Base-by-base conservation (phyloP, 2,888 invertebrate genomes). In the Dryobotodes eremita region DNA sequence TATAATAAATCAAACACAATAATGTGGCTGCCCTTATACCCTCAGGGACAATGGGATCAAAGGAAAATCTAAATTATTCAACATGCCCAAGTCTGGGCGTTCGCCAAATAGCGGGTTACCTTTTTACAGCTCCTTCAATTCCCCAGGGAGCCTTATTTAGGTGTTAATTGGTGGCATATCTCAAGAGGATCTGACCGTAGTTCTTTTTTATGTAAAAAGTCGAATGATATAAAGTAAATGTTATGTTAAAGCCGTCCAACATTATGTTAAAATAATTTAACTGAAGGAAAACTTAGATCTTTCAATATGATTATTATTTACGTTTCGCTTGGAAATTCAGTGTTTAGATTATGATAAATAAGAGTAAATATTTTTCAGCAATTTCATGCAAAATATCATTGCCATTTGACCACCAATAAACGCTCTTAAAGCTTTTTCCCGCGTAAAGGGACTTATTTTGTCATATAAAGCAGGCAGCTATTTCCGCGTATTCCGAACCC, bases 1-100 rank as follows among this genome's bases (percentile, higher is more conserved):
- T 86, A 80, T 88, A 42, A 89, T 88, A 89, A 89, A 89, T 89
- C 89, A 90, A 90, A 90, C 84, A 88, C 88, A 89, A 87, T 89
- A 90, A 90, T 87, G 85, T 85, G 88, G 88, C 86, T 86, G 83
- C 85, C 87, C 85, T 89, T 80, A 86, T 84, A 81, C 87, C 90
- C 90, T 84, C 77, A 83, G 91, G 90, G 87, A 89, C 87, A 87
- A 86, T 84, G 89, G 90, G 92, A 90, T 92, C 92, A 92, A 92
- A 92, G 89, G 89, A 88, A 87, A 88, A 88, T 86, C 89, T 89
- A 90, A 92, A 92, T 92, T 91, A 91, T 91, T 91, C 88, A 90
- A 89, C 90, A 87, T 87, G 86, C 87, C 85, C 90, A 90, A 90
- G 86, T 85, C 89, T 87, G 87, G 89, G 89, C 88, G 88, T 85